These are phyloP conservation scores for Cataglyphis cursor DNA, from an alignment of 2,888 invertebrate genomes.

Conservation along the genomic window DNA sequence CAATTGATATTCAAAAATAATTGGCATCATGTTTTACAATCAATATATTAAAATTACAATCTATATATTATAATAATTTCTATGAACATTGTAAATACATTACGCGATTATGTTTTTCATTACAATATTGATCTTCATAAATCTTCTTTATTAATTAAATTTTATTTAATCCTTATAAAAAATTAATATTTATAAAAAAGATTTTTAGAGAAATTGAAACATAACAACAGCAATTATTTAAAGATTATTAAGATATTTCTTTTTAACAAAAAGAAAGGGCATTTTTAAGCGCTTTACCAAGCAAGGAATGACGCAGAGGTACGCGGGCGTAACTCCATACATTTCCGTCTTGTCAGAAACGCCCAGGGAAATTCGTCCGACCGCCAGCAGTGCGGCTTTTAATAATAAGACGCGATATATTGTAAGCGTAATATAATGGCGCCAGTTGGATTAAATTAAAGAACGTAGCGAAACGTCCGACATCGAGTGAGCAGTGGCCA, in stretches of 20 bases:
- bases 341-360: slow-evolving; percentile 22
- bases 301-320: background rate
- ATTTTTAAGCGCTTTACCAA: background rate
- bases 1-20: slow-evolving; percentile 4
- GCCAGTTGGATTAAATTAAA: slow-evolving; percentile 53
- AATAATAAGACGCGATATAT: slow-evolving; percentile 48
- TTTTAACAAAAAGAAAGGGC: background rate
- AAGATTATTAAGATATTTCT: background rate
- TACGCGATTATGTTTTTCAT: background rate
- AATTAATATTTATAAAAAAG: background rate
- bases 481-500: slow-evolving; percentile 23
- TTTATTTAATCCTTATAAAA: background rate
- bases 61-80: background rate
- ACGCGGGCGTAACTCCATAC: background rate
- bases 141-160: slow-evolving; percentile 10
- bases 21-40: background rate
- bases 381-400: slow-evolving; percentile 5
- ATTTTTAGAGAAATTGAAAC: background rate
- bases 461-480: slow-evolving; percentile 43
- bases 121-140: background rate
- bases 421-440: slow-evolving; percentile 50
- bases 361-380: slow-evolving; percentile 23
- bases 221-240: background rate
- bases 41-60: background rate
- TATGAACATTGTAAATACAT: background rate